Conservation (phyloP, 2,113 vertebrate species). For the Chiloscyllium plagiosum region DNA sequence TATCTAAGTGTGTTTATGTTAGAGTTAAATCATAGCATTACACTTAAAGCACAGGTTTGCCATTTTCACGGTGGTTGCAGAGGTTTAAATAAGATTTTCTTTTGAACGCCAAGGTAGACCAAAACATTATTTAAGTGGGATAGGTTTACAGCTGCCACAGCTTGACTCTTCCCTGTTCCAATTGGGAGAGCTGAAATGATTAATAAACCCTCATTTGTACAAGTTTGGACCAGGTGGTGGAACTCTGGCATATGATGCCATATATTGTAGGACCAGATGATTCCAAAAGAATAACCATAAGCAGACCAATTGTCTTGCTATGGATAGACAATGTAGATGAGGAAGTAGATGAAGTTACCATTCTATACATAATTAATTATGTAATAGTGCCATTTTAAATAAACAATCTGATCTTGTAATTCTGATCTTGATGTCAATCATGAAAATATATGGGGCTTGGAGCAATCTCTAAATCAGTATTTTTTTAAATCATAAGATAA, state of each 20-base stretch:
- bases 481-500: not conserved
- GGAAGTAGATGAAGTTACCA: not conserved
- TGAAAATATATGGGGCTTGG: not conserved
- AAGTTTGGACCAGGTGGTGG: not conserved
- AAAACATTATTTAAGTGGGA: not conserved
- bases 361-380: no score
- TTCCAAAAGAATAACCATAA: not conserved
- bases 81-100: not conserved
- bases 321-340: not conserved
- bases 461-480: not conserved
- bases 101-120: not conserved
- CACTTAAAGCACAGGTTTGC: not conserved
- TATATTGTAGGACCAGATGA: not conserved
- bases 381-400: not conserved
- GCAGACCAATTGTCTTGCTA: not conserved
- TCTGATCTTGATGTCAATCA: not conserved
- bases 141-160: not conserved
- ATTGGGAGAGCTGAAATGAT: not conserved
- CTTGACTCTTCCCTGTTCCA: not conserved
- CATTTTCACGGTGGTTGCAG: not conserved
- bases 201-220: not conserved
- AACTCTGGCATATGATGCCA: not conserved
- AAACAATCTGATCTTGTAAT: not conserved
- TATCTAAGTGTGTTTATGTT: not conserved
- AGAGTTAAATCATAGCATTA: not conserved